Base-by-base conservation (phyloP, 2,888 invertebrate species). In the Drosophila anomelani region DNA sequence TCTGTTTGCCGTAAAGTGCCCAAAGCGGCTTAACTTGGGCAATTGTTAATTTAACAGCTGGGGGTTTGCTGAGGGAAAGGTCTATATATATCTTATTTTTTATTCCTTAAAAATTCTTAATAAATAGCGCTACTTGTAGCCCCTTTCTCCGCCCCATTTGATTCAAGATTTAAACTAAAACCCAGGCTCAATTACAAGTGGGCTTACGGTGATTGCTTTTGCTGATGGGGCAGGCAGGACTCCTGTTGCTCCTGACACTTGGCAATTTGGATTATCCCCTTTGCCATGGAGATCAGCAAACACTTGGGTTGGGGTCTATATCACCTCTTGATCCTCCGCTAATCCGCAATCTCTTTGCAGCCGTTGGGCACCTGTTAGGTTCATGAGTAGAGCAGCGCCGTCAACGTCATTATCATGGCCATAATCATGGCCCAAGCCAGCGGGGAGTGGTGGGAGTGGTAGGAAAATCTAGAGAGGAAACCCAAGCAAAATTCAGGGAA, bases 321-420 rank as follows among this genome's bases (percentile, higher is more conserved):
- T 9, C 34, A 38, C 68, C 44, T 36, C 70, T 36, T 36, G 68
- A 68, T 68, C 57, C 47, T 41, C n/a, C 47, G 23, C 68, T 70
- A 68, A 68, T 68, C 57, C 67, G 38, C 23, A 59, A 20, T 36
- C 36, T 60, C 20, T 15, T 53, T 53, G 46, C 17, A 4, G 15
- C 46, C 38, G 43, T n/a, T 38, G 49, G 73, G 62, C 60, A 74
- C 44, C 75, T 74, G 51, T 72, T 72, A 56, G 36, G 55, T 61
- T 53, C 56, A 44, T 43, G 70, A 34, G 47, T 12, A 12, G n/a
- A 46, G 44, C 44, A 46, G 26, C 15, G 46, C 15, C 46, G 36
- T 36, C 51, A 75, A 71, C 59, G 55, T 75, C 60, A 68, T 75
- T 56, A 75, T 75, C 61, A 54, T 49, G 46, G 46, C 53, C 44